Evolutionary conservation across 2,113 vertebrate species (phyloP).

Genomic region (Indri indri): DNA sequence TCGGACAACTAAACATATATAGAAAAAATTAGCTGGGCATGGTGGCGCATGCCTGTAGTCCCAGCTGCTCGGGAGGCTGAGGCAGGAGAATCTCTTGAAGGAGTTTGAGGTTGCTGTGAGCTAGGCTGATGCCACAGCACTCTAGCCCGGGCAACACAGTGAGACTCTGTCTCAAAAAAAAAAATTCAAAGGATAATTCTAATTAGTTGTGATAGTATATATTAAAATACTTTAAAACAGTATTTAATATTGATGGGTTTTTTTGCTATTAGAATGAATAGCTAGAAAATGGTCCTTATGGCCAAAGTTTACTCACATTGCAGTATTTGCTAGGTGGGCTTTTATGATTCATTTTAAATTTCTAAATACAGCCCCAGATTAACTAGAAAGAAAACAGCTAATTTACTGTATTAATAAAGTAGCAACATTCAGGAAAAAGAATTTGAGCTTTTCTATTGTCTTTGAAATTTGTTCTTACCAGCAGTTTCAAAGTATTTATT

Average conservation of each 20-base stretch:
- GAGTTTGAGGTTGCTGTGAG: too few species aligned
- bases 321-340: not conserved
- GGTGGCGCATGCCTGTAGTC: too few species aligned
- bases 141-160: too few species aligned
- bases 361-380: conserved; percentile 2
- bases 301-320: not conserved
- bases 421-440: not conserved
- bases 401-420: conserved; percentile 17
- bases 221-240: not conserved
- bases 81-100: too few species aligned
- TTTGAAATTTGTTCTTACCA: conserved; percentile 39
- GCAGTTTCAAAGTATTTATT: conserved; percentile 7
- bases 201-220: not conserved
- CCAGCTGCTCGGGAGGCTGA: too few species aligned
- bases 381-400: conserved; percentile 22
- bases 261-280: conserved; percentile 29
- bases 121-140: too few species aligned
- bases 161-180: too few species aligned
- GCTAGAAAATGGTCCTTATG: not conserved
- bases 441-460: conserved; percentile 31
- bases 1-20: too few species aligned
- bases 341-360: conserved; percentile 41
- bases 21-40: too few species aligned
- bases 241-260: not conserved
- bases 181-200: not conserved